These are phyloP conservation scores for Heliconius hortense DNA, from an alignment of 2,888 invertebrate genomes.

Conservation along the genomic window DNA sequence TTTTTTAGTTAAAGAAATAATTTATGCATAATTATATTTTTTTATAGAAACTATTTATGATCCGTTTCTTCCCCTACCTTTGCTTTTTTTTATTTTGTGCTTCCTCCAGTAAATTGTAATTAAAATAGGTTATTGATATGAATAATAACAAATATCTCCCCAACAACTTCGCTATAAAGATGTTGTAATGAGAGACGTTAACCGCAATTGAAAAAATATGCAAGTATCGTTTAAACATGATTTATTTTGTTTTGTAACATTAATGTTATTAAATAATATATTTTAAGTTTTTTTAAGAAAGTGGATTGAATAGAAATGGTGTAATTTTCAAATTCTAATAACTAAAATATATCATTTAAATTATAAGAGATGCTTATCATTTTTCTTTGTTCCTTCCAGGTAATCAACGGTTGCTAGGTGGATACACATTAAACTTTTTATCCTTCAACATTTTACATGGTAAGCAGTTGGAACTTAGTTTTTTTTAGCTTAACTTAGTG, in stretches of 20 bases:
- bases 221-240: not conserved
- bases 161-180: not conserved
- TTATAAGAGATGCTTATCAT: not conserved
- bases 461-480: not conserved
- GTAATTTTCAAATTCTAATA: not conserved
- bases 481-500: too few species aligned
- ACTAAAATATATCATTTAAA: not conserved
- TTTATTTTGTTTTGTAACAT: not conserved
- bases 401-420: not conserved
- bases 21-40: too few species aligned
- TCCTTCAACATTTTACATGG: not conserved
- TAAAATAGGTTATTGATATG: not conserved
- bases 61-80: not conserved
- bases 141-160: constrained; percentile 1
- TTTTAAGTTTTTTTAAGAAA: constrained; percentile 3
- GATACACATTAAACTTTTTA: not conserved
- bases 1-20: too few species aligned
- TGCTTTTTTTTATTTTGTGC: not conserved
- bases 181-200: not conserved
- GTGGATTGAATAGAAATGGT: not conserved
- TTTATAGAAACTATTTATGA: too few species aligned
- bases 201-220: not conserved
- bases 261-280: not conserved
- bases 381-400: constrained; percentile 15
- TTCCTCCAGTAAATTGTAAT: not conserved